These are phyloP conservation scores for Hirudinaria manillensis DNA, from an alignment of 2,888 invertebrate species.

Conservation along the genomic window DNA sequence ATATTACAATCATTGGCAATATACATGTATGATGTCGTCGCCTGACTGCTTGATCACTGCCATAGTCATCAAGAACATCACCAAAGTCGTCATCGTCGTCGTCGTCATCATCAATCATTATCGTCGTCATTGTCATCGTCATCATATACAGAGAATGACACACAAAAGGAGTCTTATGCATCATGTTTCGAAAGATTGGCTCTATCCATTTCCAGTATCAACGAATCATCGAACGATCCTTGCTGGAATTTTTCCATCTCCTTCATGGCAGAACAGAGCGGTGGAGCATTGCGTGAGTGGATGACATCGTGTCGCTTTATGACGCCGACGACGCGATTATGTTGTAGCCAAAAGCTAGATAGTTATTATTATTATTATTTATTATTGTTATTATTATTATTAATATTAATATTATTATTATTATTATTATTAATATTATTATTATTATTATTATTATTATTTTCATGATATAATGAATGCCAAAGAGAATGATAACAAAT, in stretches of 20 bases:
- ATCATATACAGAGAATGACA: background rate
- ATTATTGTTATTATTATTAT: conserved; percentile 34
- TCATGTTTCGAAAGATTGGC: background rate
- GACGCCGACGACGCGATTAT: no score
- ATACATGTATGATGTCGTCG: background rate
- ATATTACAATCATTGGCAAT: background rate
- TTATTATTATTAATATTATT: background rate
- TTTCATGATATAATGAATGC: background rate
- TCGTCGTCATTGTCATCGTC: background rate
- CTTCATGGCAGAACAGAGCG: conserved; percentile 35
- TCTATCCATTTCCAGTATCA: background rate
- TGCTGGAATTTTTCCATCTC: conserved; percentile 34
- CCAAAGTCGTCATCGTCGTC: background rate
- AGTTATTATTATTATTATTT: no score
- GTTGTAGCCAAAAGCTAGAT: background rate
- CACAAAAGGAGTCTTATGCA: background rate
- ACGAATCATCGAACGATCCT: conserved; percentile 1
- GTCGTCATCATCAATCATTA: background rate
- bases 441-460: background rate
- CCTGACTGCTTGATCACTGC: background rate
- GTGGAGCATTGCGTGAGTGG: conserved; percentile 37
- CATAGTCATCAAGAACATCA: background rate
- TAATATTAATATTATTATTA: background rate
- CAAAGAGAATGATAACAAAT: no score
- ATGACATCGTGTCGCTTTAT: background rate